These are phyloP conservation scores for Leptocoma aspasia DNA, from an alignment of 2,113 vertebrate genomes.

Conservation along the genomic window DNA sequence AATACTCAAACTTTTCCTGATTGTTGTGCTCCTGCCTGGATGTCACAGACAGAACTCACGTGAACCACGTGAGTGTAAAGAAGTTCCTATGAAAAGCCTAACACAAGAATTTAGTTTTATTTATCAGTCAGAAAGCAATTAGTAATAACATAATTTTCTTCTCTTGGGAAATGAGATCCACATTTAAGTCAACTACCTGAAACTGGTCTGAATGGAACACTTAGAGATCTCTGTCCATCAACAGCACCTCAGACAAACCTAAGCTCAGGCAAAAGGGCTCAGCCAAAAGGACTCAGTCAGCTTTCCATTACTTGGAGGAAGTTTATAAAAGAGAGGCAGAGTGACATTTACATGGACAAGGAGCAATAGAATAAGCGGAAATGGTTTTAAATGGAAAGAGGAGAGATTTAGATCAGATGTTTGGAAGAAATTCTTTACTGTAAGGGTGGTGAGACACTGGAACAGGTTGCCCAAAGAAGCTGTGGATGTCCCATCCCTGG, in stretches of 20 bases:
- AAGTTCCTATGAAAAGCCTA: not conserved
- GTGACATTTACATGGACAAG: not conserved
- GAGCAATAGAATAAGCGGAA: not conserved
- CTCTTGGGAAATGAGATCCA: not conserved
- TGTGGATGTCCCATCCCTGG: not conserved
- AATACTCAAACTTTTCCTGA: not conserved
- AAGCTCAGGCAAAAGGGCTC: not conserved
- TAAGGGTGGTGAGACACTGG: not conserved
- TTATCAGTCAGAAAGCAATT: not conserved
- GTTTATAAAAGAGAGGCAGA: not conserved
- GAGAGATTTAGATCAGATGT: not conserved
- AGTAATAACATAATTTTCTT: not conserved
- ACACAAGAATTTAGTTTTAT: not conserved
- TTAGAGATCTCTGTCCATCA: not conserved
- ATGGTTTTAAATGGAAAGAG: not conserved
- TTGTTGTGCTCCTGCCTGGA: not conserved
- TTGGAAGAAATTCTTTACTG: not conserved
- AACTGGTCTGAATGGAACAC: not conserved
- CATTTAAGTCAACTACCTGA: not conserved
- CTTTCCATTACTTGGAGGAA: not conserved
- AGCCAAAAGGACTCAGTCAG: not conserved
- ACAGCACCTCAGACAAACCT: not conserved
- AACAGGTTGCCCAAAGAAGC: not conserved
- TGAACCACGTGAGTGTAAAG: not conserved
- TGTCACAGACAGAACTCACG: not conserved